Conservation (phyloP, 2,888 invertebrate genomes). For the Punctoribates punctum region DNA sequence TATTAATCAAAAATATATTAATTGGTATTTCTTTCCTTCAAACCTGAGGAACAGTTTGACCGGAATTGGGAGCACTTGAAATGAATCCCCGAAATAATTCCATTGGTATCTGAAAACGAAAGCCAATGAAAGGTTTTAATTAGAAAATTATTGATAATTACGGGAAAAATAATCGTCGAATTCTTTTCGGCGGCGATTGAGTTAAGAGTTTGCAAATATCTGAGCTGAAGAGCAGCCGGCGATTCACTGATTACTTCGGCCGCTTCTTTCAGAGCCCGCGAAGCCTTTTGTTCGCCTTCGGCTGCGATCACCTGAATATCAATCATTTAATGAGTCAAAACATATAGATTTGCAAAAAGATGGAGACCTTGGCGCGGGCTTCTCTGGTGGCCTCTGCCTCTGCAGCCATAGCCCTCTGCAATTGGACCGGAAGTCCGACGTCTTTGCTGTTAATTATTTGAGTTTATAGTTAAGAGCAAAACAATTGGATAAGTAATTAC, state of each 20-base stretch:
- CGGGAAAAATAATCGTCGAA: constrained; percentile 49
- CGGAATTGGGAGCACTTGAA: background rate
- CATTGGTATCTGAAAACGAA: constrained; percentile 45
- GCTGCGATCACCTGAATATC: constrained; percentile 62
- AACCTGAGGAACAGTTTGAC: background rate
- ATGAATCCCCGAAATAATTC: constrained; percentile 46
- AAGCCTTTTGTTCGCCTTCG: constrained; percentile 81
- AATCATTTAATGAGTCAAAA: background rate
- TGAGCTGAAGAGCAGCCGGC: constrained; percentile 68
- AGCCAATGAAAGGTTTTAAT: background rate
- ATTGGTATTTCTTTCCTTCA: background rate
- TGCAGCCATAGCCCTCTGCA: constrained; percentile 77
- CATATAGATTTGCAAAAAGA: background rate
- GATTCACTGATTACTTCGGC: constrained; percentile 77
- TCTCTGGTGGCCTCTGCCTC: constrained; percentile 76
- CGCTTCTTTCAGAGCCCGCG: constrained; percentile 77
- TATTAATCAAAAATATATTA: background rate
- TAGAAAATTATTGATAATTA: background rate
- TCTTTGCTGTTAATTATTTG: constrained; percentile 62
- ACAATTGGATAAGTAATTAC: constrained; percentile 61
- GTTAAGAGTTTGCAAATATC: constrained; percentile 49
- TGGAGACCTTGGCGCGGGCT: constrained; percentile 64
- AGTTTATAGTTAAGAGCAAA: background rate
- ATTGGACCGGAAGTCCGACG: constrained; percentile 69
- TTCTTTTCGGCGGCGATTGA: constrained; percentile 50